Percentiles rank a stretch among this genome's conserved stretches.
Conservation (phyloP, 2,888 invertebrate genomes). For the Rotaria sp. region DNA sequence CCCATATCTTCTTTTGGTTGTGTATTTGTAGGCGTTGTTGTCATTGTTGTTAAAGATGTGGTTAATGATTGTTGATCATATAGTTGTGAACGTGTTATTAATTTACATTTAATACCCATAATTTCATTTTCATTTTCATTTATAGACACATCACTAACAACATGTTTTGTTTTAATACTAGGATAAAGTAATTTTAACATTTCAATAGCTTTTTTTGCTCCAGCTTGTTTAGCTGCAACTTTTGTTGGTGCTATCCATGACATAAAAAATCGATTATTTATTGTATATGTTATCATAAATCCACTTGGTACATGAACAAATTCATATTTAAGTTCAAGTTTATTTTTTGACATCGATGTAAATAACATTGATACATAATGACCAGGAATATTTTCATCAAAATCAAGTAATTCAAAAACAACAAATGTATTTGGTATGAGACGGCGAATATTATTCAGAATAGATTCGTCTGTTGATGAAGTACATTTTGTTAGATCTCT, state of each 20-base stretch:
- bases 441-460: background rate
- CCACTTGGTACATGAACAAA: slow-evolving; percentile 16
- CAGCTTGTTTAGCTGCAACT: background rate
- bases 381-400: background rate
- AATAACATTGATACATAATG: slow-evolving; percentile 5
- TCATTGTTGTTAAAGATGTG: background rate
- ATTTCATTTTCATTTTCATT: slow-evolving; percentile 9
- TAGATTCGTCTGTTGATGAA: background rate
- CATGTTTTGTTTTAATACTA: slow-evolving; percentile 4
- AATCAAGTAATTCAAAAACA: slow-evolving; percentile 22
- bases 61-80: background rate
- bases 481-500: background rate
- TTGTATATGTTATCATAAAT: background rate
- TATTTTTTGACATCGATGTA: slow-evolving; percentile 25
- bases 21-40: background rate
- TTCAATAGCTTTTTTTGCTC: slow-evolving; percentile 2
- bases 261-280: slow-evolving; percentile 21
- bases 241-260: background rate
- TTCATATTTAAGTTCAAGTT: slow-evolving; percentile 17
- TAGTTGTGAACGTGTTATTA: background rate
- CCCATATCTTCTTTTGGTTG: background rate
- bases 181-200: slow-evolving; percentile 26
- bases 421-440: slow-evolving; percentile 26
- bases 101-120: background rate
- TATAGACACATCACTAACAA: background rate